A percentile compares a stretch with the other conserved stretches of the same genome.
These are phyloP conservation scores for Calliphora vomitoria DNA, from an alignment of 2,888 invertebrate genomes.

Conservation along the genomic window DNA sequence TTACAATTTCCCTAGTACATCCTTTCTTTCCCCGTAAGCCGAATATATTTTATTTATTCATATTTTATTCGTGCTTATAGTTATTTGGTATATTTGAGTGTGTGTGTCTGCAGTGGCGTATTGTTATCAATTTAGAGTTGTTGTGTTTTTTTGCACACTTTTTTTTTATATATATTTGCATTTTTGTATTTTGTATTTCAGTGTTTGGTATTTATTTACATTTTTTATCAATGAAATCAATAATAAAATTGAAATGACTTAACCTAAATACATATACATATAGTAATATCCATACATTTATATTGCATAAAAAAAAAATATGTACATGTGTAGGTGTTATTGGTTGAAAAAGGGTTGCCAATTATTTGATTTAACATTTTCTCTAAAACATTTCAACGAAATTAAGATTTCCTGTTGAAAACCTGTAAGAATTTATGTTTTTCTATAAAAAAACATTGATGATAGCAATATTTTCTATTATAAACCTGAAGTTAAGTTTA, in stretches of 20 bases:
- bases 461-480: too few relatives aligned
- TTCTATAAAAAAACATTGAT: neutral
- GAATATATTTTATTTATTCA: slow-evolving; percentile 44
- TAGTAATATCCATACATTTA: neutral
- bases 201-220: slow-evolving; percentile 61
- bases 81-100: neutral
- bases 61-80: slow-evolving; percentile 4
- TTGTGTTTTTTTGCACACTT: neutral
- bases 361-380: too few relatives aligned
- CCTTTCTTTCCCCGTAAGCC: neutral
- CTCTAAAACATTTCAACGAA: neutral
- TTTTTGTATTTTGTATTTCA: slow-evolving; percentile 44
- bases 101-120: neutral
- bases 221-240: slow-evolving; percentile 70
- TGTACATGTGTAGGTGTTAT: neutral
- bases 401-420: neutral
- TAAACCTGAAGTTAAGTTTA: too few relatives aligned
- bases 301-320: neutral
- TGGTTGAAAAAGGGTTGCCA: slow-evolving; percentile 28
- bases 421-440: too few relatives aligned
- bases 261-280: slow-evolving; percentile 59
- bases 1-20: slow-evolving; percentile 28
- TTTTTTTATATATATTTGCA: neutral
- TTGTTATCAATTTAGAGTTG: slow-evolving; percentile 39
- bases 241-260: slow-evolving; percentile 72